Evolutionary conservation across 2,113 vertebrate species (phyloP), one percentile per base, ranked within the genome.

Genomic region (Neodon shergylaensis): DNA sequence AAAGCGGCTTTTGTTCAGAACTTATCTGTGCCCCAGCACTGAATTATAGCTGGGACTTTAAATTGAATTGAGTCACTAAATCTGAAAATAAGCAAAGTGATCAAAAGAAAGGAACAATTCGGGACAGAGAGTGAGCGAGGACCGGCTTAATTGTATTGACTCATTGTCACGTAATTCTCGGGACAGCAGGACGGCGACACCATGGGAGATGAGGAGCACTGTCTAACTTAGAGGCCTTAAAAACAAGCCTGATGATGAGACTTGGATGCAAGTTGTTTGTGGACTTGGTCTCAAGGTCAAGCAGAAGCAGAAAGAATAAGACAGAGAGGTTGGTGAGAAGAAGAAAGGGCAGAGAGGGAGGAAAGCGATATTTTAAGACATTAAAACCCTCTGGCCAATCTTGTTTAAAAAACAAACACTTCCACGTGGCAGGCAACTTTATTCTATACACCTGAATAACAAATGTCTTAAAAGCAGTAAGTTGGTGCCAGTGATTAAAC

Each of bases 31-130:
- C 47, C 26, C 19, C 24, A 61, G 16, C 36, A 90, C 24, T 63
- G 79, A n/a, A 92, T 81, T 95, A 81, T 65, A 61, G 6, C 9
- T 92, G 39, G n/a, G 61, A 61, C 14, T 63, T 36, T 79, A 81
- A 49, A 76, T 68, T 19, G 94, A 94, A 58, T 66, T 84, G n/a
- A 42, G 24, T 66, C 78, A 65, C 54, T 33, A 92, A 79, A 92
- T 54, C n/a, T n/a, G 42, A 83, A 95, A 58, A 83, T 70, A 39
- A 68, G 54, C 1, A 72, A 79, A 65, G 24, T 1, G 47, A 33
- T 26, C 31, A 49, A n/a, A 49, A 76, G 42, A 91, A 73, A 73
- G 26, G 14, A 31, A 1, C 82, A 54, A 66, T 7, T 54, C 14
- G 11, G 26, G 33, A 78, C 9, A 88, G 49, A 94, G n/a, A 44